A percentile compares a stretch with the other conserved stretches of the same genome.
phyloP scores from a whole-genome alignment of 1,140 invertebrate genomes.

The Mizuhopecten yessoensis region DNA sequence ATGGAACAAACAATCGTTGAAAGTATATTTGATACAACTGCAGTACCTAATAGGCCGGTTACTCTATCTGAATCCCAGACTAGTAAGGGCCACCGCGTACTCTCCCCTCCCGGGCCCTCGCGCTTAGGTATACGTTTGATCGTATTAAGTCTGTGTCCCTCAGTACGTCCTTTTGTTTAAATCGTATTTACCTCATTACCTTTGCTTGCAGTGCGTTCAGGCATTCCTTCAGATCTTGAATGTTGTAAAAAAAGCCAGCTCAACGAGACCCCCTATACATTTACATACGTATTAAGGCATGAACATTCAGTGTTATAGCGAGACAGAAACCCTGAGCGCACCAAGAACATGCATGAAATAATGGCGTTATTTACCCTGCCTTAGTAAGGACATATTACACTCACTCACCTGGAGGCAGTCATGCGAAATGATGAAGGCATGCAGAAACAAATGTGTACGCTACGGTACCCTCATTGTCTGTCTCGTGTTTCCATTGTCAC shows the following conservation, averaged over 20 bases:
- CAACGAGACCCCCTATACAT: conserved; percentile 27
- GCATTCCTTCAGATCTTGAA: conserved; percentile 6
- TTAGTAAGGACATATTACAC: conserved; percentile 15
- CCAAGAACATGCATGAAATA: conserved; percentile 6
- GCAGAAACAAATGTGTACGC: not conserved
- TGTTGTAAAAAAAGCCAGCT: conserved; percentile 26
- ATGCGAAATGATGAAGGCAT: not conserved
- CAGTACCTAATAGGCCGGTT: no score
- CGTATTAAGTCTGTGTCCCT: not conserved
- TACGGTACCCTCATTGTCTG: not conserved
- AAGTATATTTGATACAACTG: no score
- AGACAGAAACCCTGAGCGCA: not conserved
- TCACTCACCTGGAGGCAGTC: not conserved
- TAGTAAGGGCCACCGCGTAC: not conserved
- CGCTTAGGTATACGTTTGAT: not conserved
- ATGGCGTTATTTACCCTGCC: not conserved
- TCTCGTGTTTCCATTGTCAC: conserved; percentile 22
- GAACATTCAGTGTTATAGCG: not conserved
- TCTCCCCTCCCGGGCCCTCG: not conserved
- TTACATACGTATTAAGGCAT: conserved; percentile 4
- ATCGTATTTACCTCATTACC: conserved; percentile 1
- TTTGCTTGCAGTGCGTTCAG: not conserved
- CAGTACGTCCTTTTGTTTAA: not conserved
- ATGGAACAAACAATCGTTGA: not conserved
- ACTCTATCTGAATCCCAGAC: not conserved